Conservation (phyloP, 1,140 invertebrate species). For the Littorina saxatilis region DNA sequence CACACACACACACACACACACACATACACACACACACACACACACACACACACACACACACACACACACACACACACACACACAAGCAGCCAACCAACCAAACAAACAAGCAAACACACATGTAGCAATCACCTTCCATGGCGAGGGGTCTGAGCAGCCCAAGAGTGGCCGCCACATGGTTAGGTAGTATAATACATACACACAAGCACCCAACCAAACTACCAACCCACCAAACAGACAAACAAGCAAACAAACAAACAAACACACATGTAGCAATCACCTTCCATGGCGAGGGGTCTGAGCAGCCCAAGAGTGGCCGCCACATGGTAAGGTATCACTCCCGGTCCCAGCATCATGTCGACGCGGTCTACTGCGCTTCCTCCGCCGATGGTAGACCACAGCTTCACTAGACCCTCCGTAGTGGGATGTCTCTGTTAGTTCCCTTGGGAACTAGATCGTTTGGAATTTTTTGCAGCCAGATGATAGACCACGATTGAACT, state of each 20-base stretch:
- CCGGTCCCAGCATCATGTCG: constrained; percentile 54
- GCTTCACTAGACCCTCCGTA: no score
- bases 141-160: constrained; percentile 60
- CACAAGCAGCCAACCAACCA: not conserved
- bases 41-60: not conserved
- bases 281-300: constrained; percentile 62
- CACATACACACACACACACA: no score
- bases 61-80: constrained; percentile 2
- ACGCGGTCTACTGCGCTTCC: no score
- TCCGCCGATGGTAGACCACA: no score
- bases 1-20: no score
- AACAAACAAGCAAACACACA: not conserved
- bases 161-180: constrained; percentile 63
- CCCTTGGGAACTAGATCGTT: no score
- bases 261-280: constrained; percentile 36
- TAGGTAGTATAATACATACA: constrained; percentile 42
- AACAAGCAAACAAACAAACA: no score
- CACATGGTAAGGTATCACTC: constrained; percentile 65
- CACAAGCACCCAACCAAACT: no score
- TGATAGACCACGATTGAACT: no score
- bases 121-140: constrained; percentile 57
- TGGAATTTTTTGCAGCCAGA: no score
- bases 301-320: constrained; percentile 63
- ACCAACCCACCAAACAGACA: no score
- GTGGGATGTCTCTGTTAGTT: no score